Evolutionary conservation across 30 jellyfish, hydroid and myxozoan genomes (phyloP).

Genomic region (Pelagia noctiluca): DNA sequence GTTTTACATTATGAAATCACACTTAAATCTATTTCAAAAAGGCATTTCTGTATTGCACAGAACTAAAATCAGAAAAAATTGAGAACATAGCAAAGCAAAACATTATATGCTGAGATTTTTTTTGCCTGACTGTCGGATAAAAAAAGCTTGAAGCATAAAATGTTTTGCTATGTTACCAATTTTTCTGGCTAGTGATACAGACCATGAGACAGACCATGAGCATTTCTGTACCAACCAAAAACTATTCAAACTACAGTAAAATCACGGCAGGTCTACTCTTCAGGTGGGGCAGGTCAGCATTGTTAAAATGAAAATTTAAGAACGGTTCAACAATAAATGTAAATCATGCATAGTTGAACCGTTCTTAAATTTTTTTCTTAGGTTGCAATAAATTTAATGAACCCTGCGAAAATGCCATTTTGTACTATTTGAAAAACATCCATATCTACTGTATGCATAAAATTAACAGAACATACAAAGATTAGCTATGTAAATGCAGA

Average conservation of each 20-base stretch:
- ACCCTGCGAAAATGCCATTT: slow-evolving; percentile 2
- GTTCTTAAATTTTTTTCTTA: neutral
- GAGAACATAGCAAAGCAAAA: neutral
- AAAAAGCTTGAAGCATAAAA: neutral
- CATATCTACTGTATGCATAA: neutral
- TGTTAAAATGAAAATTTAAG: slow-evolving; percentile 15
- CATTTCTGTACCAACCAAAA: slow-evolving; percentile 4
- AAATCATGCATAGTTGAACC: neutral
- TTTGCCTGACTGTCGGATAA: slow-evolving; percentile 1
- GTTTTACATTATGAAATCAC: slow-evolving; percentile 1
- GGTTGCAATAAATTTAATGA: neutral
- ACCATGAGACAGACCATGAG: slow-evolving; percentile 3
- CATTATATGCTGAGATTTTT: neutral
- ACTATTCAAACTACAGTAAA: neutral
- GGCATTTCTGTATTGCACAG: slow-evolving; percentile 2
- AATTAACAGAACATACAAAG: slow-evolving; percentile 1
- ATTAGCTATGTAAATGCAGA: neutral
- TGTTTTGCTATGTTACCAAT: slow-evolving; percentile 2
- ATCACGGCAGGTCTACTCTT: slow-evolving; percentile 10
- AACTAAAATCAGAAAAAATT: neutral
- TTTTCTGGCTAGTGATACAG: slow-evolving; percentile 5
- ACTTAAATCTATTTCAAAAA: neutral
- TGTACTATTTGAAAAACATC: neutral
- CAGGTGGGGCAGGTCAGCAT: slow-evolving; percentile 23
- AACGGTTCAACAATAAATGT: neutral